Conservation (phyloP, 2,797 vertebrate species). For the Apogon talboti region DNA sequence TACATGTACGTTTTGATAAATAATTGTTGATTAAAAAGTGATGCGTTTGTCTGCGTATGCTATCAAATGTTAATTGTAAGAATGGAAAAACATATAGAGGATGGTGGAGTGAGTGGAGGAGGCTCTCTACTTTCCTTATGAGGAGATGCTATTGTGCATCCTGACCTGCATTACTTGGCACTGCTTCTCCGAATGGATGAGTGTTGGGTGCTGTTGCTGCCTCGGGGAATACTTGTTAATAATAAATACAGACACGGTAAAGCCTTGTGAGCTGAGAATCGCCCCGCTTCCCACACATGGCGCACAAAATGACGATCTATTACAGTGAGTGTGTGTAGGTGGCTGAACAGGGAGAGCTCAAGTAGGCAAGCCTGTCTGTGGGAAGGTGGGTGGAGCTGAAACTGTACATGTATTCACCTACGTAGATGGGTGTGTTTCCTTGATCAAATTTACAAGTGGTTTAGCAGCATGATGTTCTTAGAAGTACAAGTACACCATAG, state of each 20-base stretch:
- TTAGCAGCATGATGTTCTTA: neutral
- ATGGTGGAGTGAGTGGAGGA: neutral
- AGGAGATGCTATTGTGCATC: constrained; percentile 9
- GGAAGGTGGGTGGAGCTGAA: constrained; percentile 32
- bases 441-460: neutral
- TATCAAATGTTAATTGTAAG: neutral
- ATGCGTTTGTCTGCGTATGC: neutral
- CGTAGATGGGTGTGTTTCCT: constrained; percentile 27
- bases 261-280: constrained; percentile 42
- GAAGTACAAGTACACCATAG: neutral
- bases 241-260: constrained; percentile 30
- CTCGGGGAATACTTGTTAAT: constrained; percentile 25
- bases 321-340: constrained; percentile 33
- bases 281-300: constrained; percentile 43
- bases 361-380: constrained; percentile 45
- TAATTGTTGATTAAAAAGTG: constrained; percentile 1
- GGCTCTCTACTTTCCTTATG: constrained; percentile 6
- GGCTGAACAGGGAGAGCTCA: constrained; percentile 36
- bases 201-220: constrained; percentile 17
- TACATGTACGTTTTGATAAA: neutral
- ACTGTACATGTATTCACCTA: constrained; percentile 24
- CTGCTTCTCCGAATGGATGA: neutral
- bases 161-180: constrained; percentile 1
- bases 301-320: constrained; percentile 20
- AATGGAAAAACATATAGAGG: neutral